These are phyloP conservation scores for Neotoxoptera formosana DNA, from an alignment of 1,140 invertebrate genomes.

Conservation along the genomic window DNA sequence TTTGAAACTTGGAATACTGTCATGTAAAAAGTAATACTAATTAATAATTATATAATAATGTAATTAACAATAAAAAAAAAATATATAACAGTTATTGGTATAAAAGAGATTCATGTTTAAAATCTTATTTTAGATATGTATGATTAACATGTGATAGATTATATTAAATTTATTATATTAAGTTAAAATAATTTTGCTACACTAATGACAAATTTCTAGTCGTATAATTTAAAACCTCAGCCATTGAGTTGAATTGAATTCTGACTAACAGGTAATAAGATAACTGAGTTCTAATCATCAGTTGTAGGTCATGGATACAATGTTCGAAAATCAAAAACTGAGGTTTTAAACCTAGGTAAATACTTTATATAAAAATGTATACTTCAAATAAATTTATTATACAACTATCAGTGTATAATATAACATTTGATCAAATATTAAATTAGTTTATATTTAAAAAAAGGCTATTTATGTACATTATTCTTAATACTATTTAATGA, in stretches of 20 bases:
- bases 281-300: not conserved
- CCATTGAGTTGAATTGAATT: not conserved
- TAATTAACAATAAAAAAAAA: conserved; percentile 29
- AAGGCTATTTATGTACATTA: too few relatives aligned
- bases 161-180: not conserved
- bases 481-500: too few relatives aligned
- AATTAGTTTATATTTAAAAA: too few relatives aligned
- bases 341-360: not conserved
- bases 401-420: not conserved
- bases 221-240: not conserved
- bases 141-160: not conserved
- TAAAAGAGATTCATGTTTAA: not conserved
- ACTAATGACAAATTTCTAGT: not conserved
- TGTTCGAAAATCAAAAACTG: not conserved
- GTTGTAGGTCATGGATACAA: not conserved
- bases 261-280: not conserved
- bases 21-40: not conserved
- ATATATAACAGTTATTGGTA: not conserved
- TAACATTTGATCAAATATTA: too few relatives aligned
- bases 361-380: not conserved
- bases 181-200: not conserved
- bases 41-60: not conserved
- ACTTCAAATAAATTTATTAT: not conserved
- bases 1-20: conserved; percentile 4
- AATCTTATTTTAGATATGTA: not conserved